phyloP scores from a whole-genome alignment of 2,797 vertebrate species.

The Eleutherodactylus coqui region DNA sequence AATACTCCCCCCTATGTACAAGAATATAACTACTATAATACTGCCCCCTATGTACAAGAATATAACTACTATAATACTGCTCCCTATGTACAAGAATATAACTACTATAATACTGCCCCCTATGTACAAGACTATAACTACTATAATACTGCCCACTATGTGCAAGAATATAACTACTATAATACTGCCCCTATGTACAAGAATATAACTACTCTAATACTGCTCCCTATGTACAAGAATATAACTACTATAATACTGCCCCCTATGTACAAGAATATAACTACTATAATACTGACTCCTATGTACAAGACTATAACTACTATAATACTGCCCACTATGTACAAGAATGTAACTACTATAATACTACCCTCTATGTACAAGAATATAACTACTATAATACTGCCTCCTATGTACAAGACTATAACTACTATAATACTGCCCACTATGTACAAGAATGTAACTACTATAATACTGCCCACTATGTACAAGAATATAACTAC shows the following conservation, averaged over 20 bases:
- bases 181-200: slow-evolving; percentile 3
- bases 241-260: no score
- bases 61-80: no score
- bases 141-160: no score
- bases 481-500: not conserved
- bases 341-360: slow-evolving; percentile 3
- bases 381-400: no score
- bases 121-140: no score
- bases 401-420: no score
- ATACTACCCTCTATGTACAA: not conserved
- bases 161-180: slow-evolving; percentile 4
- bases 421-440: no score
- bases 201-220: slow-evolving; percentile 7
- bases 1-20: no score
- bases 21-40: no score
- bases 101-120: no score
- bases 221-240: not conserved
- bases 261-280: slow-evolving; percentile 13
- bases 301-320: slow-evolving; percentile 5
- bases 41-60: no score
- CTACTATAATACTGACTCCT: slow-evolving; percentile 3
- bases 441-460: not conserved
- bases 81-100: no score
- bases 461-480: not conserved
- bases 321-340: not conserved